A percentile compares a stretch with the other conserved stretches of the same genome.
Evolutionary conservation across 2,888 invertebrate genomes (phyloP).

Genomic region (Tridacna crocea): DNA sequence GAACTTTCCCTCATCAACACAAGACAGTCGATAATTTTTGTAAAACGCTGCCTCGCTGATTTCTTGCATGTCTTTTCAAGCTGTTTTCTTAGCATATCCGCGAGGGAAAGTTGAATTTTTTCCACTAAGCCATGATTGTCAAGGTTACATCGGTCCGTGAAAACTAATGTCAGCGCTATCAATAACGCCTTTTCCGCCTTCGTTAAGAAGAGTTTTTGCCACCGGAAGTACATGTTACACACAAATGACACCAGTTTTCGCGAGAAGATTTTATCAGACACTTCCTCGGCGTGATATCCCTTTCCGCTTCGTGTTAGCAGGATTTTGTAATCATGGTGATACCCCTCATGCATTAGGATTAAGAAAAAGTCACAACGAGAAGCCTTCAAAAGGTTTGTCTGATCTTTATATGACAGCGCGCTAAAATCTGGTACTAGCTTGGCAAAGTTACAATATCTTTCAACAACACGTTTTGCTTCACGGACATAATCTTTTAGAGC

Average conservation of each 20-base stretch:
- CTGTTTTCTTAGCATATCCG: constrained; percentile 31
- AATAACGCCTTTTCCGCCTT: constrained; percentile 51
- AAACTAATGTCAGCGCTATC: constrained; percentile 40
- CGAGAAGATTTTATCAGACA: constrained; percentile 45
- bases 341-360: constrained; percentile 51
- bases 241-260: constrained; percentile 22
- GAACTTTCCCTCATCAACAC: constrained; percentile 39
- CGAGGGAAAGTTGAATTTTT: constrained; percentile 45
- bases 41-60: constrained; percentile 31
- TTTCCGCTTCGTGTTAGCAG: constrained; percentile 35
- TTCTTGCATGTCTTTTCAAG: constrained; percentile 25
- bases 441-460: constrained; percentile 56
- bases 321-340: constrained; percentile 35
- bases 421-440: constrained; percentile 56
- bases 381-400: constrained; percentile 51
- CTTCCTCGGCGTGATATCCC: constrained; percentile 49
- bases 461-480: constrained; percentile 39
- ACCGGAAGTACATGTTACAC: constrained; percentile 28
- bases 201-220: constrained; percentile 47
- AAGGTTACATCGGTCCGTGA: constrained; percentile 50
- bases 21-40: constrained; percentile 51
- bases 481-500: constrained; percentile 36
- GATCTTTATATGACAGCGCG: constrained; percentile 47
- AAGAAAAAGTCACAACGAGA: constrained; percentile 52
- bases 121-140: constrained; percentile 47